These are phyloP conservation scores for Cyprinodon brontotheroides DNA, from an alignment of 2,113 vertebrate genomes.

Conservation along the genomic window DNA sequence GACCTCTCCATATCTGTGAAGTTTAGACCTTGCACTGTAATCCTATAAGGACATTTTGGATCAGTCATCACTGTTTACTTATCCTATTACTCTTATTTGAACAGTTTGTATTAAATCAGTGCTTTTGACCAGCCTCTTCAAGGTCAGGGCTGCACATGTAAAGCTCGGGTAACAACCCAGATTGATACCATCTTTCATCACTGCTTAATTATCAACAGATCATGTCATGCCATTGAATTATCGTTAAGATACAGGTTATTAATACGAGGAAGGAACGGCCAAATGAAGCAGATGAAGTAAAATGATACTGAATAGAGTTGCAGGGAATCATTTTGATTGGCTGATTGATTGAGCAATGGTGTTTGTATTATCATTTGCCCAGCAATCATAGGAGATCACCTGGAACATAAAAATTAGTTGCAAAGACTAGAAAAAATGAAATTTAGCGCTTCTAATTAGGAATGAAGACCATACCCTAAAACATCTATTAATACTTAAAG, in stretches of 20 bases:
- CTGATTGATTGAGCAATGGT: too few relatives aligned
- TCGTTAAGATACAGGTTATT: slow-evolving; percentile 18
- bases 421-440: too few relatives aligned
- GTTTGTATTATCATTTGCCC: too few relatives aligned
- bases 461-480: too few relatives aligned
- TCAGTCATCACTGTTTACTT: slow-evolving; percentile 67
- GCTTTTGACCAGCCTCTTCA: slow-evolving; percentile 39
- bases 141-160: slow-evolving; percentile 52
- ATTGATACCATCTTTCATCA: slow-evolving; percentile 52
- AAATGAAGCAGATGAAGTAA: neutral
- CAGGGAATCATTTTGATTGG: too few relatives aligned
- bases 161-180: slow-evolving; percentile 18
- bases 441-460: too few relatives aligned
- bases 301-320: neutral
- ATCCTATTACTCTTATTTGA: neutral
- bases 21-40: slow-evolving; percentile 5
- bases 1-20: slow-evolving; percentile 13
- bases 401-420: too few relatives aligned
- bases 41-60: slow-evolving; percentile 4
- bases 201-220: slow-evolving; percentile 60
- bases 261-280: neutral
- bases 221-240: neutral
- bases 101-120: slow-evolving; percentile 20
- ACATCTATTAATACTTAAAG: too few relatives aligned
- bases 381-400: too few relatives aligned